phyloP scores from a whole-genome alignment of 2,797 vertebrate genomes.

The Acanthiza pusilla region DNA sequence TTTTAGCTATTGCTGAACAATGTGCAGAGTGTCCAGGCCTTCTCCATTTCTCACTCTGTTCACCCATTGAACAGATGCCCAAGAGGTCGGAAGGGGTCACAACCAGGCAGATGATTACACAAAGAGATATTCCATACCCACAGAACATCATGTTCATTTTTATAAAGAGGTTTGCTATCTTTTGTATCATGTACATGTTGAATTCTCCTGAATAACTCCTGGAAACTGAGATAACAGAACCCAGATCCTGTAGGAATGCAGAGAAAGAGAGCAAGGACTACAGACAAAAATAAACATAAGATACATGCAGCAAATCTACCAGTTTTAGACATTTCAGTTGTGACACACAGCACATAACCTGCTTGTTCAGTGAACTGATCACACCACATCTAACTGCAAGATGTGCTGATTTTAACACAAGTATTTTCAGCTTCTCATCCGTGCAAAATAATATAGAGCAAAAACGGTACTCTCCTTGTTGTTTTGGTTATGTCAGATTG shows the following conservation, averaged over 20 bases:
- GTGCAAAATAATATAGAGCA: not conserved
- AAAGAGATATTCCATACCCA: not conserved
- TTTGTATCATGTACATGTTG: not conserved
- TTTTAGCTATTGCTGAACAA: not conserved
- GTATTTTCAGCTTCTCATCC: not conserved
- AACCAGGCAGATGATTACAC: not conserved
- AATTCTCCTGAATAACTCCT: not conserved
- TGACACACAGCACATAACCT: not conserved
- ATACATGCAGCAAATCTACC: not conserved
- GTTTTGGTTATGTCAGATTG: not conserved
- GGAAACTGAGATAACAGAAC: not conserved
- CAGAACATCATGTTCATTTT: rapidly evolving
- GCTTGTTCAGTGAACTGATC: not conserved
- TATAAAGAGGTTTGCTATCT: not conserved
- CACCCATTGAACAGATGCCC: not conserved
- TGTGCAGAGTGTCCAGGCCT: not conserved
- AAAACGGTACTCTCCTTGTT: not conserved
- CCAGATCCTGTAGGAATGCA: not conserved
- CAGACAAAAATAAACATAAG: not conserved
- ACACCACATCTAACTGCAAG: not conserved
- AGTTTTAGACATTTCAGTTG: not conserved
- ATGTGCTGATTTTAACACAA: not conserved
- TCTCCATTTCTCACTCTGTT: not conserved
- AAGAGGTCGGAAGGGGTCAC: not conserved
- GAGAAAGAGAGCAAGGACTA: not conserved